Evolutionary conservation across 1,140 invertebrate genomes (phyloP).

Genomic region (Diorhabda elongata): DNA sequence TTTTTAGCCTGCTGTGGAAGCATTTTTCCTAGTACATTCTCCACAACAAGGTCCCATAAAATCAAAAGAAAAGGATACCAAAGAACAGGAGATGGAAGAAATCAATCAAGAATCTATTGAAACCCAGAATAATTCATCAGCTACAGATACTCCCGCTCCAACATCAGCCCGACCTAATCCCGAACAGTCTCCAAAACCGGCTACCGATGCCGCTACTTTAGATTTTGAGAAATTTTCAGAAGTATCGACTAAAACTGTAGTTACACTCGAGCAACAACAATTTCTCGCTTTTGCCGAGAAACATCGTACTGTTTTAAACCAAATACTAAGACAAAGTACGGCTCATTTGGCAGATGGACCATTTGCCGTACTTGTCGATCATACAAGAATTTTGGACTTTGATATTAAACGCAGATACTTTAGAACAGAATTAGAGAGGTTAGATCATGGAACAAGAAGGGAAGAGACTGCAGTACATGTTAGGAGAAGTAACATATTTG

Average conservation of each 20-base stretch:
- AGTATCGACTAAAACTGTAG: constrained; percentile 35
- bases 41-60: constrained; percentile 51
- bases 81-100: constrained; percentile 20
- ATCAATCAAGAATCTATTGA: constrained; percentile 3
- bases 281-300: constrained; percentile 85
- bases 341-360: constrained; percentile 83
- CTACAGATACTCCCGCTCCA: constrained; percentile 23
- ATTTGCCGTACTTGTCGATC: constrained; percentile 85
- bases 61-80: constrained; percentile 24
- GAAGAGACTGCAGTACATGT: constrained; percentile 91
- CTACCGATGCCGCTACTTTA: constrained; percentile 23
- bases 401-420: constrained; percentile 91
- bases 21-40: constrained; percentile 86
- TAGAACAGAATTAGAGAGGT: constrained; percentile 77
- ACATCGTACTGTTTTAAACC: constrained; percentile 86
- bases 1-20: constrained; percentile 81
- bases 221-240: constrained; percentile 39
- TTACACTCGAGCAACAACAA: constrained; percentile 62
- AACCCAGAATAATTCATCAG: constrained; percentile 5
- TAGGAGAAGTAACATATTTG: constrained; percentile 80
- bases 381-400: constrained; percentile 86
- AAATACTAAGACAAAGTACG: constrained; percentile 84
- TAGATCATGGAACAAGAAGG: constrained; percentile 75
- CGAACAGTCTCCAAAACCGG: constrained; percentile 33
- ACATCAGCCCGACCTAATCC: constrained; percentile 15